Base-by-base conservation (phyloP, 2,888 invertebrate species). In the Caenorhabditis panamensis region DNA sequence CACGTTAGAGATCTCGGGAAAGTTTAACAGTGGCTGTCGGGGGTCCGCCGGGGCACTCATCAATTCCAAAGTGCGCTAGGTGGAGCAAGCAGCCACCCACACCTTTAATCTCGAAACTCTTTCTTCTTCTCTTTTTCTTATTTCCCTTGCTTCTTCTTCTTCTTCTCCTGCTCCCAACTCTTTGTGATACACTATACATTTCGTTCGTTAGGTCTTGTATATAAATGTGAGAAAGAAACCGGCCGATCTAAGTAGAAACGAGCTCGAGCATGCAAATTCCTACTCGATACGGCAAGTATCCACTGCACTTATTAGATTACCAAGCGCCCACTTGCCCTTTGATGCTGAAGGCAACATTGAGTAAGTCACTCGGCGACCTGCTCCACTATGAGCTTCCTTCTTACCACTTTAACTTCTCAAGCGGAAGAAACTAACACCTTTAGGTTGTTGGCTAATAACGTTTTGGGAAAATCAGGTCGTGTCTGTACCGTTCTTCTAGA, bases 61-160 rank as follows among this genome's bases (percentile, higher is more conserved):
- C 71, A 67, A 67, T 58, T 68, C 49, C 56, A 58, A 64, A 73
- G 72, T 73, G 72, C 72, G 49, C 64, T 64, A 73, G 72, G 58
- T 64, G 72, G 72, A 64, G 72, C 72, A 72, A 63, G 61, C 56
- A 64, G 63, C 72, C 72, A 73, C 72, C 72, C 63, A 73, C 72
- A 73, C 72, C 72, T 73, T 73, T 73, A 73, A 73, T 73, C 64
- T 63, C 26, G 72, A 64, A 54, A 53, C 47, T 56, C 37, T 58
- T 64, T 62, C 54, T 53, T 37, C 49, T 56, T 51, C 37, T 63
- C 47, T 49, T 41, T 16, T 37, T 11, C 36, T 37, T 31, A 31
- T 58, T 64, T 62, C 54, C 44, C 28, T 36, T 56, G 37, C 37
- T 31, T 63, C 54, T 58, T 41, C 22, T 37, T 13, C 37, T 31